Evolutionary conservation across 2,113 vertebrate genomes (phyloP), one percentile per base, ranked within the genome.

Genomic region (Notothenia coriiceps): DNA sequence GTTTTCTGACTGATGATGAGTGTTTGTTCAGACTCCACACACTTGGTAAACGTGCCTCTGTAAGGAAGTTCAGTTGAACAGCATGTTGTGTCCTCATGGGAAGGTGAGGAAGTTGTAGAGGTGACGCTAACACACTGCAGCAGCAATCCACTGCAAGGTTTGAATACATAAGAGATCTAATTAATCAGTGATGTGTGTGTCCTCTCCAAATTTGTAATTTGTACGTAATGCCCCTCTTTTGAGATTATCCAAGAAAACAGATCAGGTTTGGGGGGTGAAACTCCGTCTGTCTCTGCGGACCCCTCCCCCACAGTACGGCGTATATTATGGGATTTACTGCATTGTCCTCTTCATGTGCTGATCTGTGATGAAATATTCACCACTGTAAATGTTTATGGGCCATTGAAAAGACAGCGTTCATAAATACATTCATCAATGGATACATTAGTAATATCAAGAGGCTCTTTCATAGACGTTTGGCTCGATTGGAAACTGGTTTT

Each of bases 171-270:
- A 29, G 29, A 29, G 3, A 29, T 29, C 29, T 29, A 29, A 29
- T 29, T 29, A 3, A 29, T 29, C 29, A 29, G 29, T 29, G 29
- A 29, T 29, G 3, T 29, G 25, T 25, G 29, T 29, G 29, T 29
- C 29, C 29, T 29, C 29, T 29, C 29, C 3, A 3, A 29, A 29
- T 4, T 29, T 0, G 29, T 29, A 3, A 29, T 29, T 29, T 29
- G 29, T 29, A 29, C 35, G 10, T 18, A 59, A 44, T 40, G 77
- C 35, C 25, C 25, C 12, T 8, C 55, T 51, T 15, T 20, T n/a
- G 12, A 65, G 54, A 49, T 17, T 56, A 70, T 71, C 60, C 56
- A 52, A 50, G 56, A 35, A 56, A 77, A 77, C 35, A 61, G 51
- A 77, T 81, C 22, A 43, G 61, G 52, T 46, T 29, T 67, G 49